phyloP scores from a whole-genome alignment of 2,888 invertebrate species.

The Caenorhabditis doughertyi region DNA sequence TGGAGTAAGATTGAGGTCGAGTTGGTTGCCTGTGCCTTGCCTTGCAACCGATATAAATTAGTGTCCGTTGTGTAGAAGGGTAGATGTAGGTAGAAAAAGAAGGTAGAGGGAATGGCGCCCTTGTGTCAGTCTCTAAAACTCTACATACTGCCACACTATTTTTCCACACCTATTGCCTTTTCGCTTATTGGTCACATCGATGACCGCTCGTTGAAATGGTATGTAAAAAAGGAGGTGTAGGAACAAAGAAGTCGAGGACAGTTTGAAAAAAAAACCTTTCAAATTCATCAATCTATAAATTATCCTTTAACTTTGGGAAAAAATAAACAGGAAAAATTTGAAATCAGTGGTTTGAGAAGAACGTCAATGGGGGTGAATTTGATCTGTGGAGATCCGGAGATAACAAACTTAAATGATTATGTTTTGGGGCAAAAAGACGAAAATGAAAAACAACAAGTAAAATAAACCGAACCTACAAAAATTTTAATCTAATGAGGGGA shows the following conservation, averaged over 20 bases:
- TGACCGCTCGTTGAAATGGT: constrained; percentile 45
- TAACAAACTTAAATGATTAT: constrained; percentile 28
- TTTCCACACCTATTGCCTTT: constrained; percentile 15
- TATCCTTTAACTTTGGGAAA: not conserved
- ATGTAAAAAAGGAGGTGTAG: not conserved
- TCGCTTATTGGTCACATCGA: constrained; percentile 40
- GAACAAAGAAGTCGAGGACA: constrained; percentile 18
- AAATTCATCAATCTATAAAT: constrained; percentile 12
- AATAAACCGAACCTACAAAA: not conserved
- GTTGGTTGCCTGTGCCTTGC: constrained; percentile 3
- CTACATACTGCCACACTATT: constrained; percentile 11
- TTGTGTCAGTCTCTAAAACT: constrained; percentile 37
- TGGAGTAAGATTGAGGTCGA: not conserved
- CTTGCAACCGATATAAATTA: constrained; percentile 38
- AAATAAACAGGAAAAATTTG: constrained; percentile 3
- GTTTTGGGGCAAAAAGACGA: not conserved
- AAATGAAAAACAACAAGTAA: constrained; percentile 11
- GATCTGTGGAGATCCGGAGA: constrained; percentile 29
- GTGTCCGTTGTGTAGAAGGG: constrained; percentile 33
- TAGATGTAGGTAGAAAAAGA: constrained; percentile 33
- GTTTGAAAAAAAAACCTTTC: constrained; percentile 5
- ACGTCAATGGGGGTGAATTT: constrained; percentile 24
- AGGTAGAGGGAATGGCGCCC: constrained; percentile 24
- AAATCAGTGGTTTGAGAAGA: constrained; percentile 28
- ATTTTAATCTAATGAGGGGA: not conserved